phyloP scores from a whole-genome alignment of 2,113 vertebrate genomes.

The Larimichthys polyactis region DNA sequence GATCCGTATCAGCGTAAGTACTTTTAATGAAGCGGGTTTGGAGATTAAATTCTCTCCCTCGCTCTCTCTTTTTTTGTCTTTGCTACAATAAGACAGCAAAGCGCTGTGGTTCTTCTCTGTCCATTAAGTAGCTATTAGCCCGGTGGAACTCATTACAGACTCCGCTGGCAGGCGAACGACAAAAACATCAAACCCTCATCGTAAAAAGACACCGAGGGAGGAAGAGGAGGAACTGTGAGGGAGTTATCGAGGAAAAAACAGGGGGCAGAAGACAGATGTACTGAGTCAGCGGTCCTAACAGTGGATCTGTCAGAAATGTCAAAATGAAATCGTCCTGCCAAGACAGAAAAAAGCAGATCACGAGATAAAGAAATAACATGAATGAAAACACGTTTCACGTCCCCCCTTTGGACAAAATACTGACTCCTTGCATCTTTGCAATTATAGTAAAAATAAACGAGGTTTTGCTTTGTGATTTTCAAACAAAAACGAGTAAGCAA shows the following conservation, averaged over 20 bases:
- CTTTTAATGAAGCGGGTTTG: slow-evolving; percentile 51
- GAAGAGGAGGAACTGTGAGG: background rate
- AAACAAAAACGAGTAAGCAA: background rate
- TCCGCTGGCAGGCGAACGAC: slow-evolving; percentile 39
- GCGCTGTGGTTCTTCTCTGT: slow-evolving; percentile 10
- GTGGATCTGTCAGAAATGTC: slow-evolving; percentile 7
- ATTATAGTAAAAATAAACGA: background rate
- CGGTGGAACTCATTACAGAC: slow-evolving; percentile 34
- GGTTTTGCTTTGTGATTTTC: background rate
- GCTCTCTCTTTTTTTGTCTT: background rate
- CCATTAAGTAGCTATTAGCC: slow-evolving; percentile 64
- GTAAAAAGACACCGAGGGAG: background rate
- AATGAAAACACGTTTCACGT: background rate
- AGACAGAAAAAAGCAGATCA: background rate
- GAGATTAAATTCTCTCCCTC: slow-evolving; percentile 22
- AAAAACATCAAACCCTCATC: slow-evolving; percentile 39
- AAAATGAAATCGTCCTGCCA: slow-evolving; percentile 9
- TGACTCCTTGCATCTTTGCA: background rate
- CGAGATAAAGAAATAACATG: too few relatives aligned
- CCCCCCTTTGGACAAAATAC: background rate
- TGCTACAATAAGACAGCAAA: background rate
- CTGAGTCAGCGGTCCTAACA: slow-evolving; percentile 36
- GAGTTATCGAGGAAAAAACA: background rate
- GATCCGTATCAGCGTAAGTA: slow-evolving; percentile 32
- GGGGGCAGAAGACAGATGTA: background rate